phyloP scores from a whole-genome alignment of 2,113 vertebrate genomes.

The Laterallus jamaicensis region DNA sequence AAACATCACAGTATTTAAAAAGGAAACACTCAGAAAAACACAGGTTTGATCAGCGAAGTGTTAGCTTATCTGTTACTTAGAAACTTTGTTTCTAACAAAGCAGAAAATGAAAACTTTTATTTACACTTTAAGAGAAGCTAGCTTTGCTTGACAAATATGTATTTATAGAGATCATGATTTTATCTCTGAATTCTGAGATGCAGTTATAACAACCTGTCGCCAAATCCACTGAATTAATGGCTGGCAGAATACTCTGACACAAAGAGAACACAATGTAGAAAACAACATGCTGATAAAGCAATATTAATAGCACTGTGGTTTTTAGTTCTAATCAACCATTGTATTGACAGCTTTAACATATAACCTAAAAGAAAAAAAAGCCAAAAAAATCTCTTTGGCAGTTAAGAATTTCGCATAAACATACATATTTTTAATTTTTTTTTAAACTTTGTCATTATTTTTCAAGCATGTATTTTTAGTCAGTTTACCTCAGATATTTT shows the following conservation, averaged over 20 bases:
- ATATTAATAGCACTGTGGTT: neutral
- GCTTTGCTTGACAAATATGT: neutral
- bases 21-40: neutral
- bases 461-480: neutral
- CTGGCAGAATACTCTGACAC: neutral
- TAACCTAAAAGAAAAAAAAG: neutral
- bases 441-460: neutral
- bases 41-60: neutral
- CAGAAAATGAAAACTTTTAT: neutral
- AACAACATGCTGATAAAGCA: neutral
- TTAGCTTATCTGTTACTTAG: neutral
- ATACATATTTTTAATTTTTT: neutral
- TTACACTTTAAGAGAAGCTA: neutral
- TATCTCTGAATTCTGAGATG: neutral
- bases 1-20: neutral
- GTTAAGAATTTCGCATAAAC: neutral
- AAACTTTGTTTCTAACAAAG: neutral
- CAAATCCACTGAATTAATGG: neutral
- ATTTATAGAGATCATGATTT: conserved; percentile 6
- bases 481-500: neutral
- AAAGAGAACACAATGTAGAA: neutral
- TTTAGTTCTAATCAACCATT: neutral
- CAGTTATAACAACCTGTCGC: conserved; percentile 16
- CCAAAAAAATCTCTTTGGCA: neutral
- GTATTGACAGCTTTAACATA: neutral